Conservation (phyloP, 1,140 invertebrate genomes). For the Euura saliciscinereae region DNA sequence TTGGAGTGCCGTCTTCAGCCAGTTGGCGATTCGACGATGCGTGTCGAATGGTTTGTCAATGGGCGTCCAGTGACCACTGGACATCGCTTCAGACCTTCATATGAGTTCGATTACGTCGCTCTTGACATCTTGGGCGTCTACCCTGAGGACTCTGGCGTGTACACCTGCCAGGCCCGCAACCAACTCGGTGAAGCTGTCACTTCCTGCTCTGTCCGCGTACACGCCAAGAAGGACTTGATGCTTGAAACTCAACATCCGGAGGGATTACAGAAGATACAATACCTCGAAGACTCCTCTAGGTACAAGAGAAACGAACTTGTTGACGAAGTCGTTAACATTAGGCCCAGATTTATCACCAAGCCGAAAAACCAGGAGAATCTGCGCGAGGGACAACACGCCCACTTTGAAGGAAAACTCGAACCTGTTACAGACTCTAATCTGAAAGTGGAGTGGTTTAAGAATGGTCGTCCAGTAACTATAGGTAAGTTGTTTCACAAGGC, state of each 20-base stretch:
- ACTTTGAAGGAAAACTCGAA: constrained; percentile 97
- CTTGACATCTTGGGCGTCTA: constrained; percentile 95
- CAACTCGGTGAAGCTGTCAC: constrained; percentile 94
- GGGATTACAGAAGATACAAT: constrained; percentile 88
- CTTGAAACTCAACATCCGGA: constrained; percentile 86
- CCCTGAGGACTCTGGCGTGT: constrained; percentile 95
- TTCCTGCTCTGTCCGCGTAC: constrained; percentile 85
- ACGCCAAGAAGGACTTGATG: constrained; percentile 86
- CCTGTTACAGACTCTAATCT: constrained; percentile 94
- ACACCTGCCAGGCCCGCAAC: constrained; percentile 91
- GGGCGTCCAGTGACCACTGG: constrained; percentile 86
- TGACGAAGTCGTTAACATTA: constrained; percentile 83
- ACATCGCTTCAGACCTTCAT: constrained; percentile 92
- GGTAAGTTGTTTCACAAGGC: constrained; percentile 53
- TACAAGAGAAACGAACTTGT: constrained; percentile 83
- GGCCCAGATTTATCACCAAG: constrained; percentile 83
- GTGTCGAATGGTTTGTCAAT: constrained; percentile 97
- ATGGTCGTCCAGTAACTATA: constrained; percentile 85
- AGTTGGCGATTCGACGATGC: constrained; percentile 93
- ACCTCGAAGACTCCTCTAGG: constrained; percentile 85
- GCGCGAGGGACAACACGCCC: constrained; percentile 89
- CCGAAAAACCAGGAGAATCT: constrained; percentile 86
- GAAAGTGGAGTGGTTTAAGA: constrained; percentile 94
- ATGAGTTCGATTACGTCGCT: constrained; percentile 98
- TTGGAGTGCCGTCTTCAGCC: constrained; percentile 92